A percentile compares a stretch with the other conserved stretches of the same genome.
Evolutionary conservation across 1,140 invertebrate species (phyloP).

Genomic region (Trichonephila inaurata): DNA sequence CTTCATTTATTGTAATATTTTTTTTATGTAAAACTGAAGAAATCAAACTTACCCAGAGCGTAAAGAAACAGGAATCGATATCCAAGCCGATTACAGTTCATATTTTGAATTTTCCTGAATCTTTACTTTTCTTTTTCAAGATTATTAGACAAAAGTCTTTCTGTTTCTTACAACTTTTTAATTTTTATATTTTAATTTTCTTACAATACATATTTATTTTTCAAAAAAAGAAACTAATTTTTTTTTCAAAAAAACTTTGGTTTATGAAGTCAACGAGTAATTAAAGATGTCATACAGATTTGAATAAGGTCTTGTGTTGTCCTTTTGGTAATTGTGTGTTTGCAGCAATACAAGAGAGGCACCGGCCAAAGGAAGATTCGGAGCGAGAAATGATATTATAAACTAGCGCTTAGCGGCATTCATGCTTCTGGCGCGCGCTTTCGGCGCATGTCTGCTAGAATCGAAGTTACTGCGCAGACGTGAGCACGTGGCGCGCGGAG

Average conservation of each 20-base stretch:
- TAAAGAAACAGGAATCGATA: slow-evolving; percentile 50
- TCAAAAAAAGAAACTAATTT: neutral
- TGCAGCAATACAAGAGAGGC: neutral
- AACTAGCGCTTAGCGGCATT: slow-evolving; percentile 74
- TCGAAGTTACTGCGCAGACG: neutral
- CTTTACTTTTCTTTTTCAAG: neutral
- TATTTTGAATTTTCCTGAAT: neutral
- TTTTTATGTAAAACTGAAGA: too few species aligned
- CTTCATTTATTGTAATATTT: too few species aligned
- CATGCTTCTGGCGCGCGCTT: slow-evolving; percentile 74
- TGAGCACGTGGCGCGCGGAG: slow-evolving; percentile 68
- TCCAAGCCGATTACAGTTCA: slow-evolving; percentile 31
- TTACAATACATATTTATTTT: neutral
- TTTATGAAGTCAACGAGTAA: neutral
- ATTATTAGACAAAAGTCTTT: neutral
- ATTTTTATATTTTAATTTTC: too few species aligned
- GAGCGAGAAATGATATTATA: slow-evolving; percentile 75
- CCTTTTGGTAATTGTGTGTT: neutral
- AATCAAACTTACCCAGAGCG: slow-evolving; percentile 37
- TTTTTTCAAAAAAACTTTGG: too few species aligned
- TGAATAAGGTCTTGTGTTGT: neutral
- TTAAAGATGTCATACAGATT: neutral
- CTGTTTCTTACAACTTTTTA: neutral
- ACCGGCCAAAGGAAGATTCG: slow-evolving; percentile 60
- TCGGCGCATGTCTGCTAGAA: slow-evolving; percentile 24